Conservation (phyloP, 2,113 vertebrate genomes). For the Phrynosoma blainvillii region DNA sequence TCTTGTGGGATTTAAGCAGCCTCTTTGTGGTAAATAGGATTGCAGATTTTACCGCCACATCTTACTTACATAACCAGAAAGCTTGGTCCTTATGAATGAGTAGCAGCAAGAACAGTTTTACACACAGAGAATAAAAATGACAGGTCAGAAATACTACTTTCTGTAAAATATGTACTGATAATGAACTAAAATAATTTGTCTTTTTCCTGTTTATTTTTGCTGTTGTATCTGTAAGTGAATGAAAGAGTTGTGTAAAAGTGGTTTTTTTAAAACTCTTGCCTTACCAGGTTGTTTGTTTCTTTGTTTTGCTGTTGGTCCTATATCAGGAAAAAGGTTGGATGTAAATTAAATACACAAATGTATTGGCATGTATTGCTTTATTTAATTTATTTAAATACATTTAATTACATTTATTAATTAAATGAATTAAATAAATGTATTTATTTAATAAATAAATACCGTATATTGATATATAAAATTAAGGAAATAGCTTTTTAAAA, state of each 20-base stretch:
- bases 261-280: no score
- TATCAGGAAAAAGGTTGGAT: no score
- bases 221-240: background rate
- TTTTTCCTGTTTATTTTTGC: background rate
- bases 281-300: no score
- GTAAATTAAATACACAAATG: background rate
- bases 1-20: background rate
- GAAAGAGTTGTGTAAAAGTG: background rate
- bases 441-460: no score
- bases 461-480: no score
- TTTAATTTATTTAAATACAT: no score
- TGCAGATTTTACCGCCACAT: background rate
- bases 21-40: background rate
- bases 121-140: background rate
- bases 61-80: background rate
- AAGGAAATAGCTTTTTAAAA: no score
- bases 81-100: background rate
- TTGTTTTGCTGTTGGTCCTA: no score
- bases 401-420: no score
- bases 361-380: no score
- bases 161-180: background rate
- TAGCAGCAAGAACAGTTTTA: background rate
- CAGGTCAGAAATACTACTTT: background rate
- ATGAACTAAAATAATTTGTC: background rate
- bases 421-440: no score